Conservation (phyloP, 2,888 invertebrate species). For the Pristionchus japonicus region DNA sequence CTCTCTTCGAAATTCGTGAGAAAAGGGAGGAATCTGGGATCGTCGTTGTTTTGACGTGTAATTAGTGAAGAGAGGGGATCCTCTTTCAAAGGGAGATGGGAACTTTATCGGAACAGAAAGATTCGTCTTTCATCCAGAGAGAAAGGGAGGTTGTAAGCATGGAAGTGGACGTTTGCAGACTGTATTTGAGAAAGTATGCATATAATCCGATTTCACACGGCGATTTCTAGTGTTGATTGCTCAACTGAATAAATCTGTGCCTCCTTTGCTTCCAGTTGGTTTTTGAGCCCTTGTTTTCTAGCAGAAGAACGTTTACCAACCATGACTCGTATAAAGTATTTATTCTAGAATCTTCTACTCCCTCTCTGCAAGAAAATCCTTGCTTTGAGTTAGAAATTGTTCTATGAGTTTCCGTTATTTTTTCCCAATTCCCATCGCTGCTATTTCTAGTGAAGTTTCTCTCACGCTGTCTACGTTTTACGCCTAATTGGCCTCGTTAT, state of each 20-base stretch:
- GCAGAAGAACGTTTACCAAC: not conserved
- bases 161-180: not conserved
- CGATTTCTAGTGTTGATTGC: not conserved
- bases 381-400: no score
- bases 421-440: not conserved
- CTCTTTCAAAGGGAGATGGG: not conserved
- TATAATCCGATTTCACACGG: not conserved
- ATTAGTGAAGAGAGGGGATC: not conserved
- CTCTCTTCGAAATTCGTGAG: not conserved
- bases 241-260: not conserved
- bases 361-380: no score
- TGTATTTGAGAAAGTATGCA: not conserved
- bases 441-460: not conserved
- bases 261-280: not conserved
- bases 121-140: not conserved
- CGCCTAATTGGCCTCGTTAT: not conserved
- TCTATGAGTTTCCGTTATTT: not conserved
- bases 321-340: not conserved
- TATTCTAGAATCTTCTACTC: no score
- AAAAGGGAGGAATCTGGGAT: not conserved
- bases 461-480: not conserved
- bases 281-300: not conserved
- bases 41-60: slow-evolving; percentile 28
- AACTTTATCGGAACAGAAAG: not conserved
- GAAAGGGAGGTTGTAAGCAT: no score